Evolutionary conservation across 2,888 invertebrate species (phyloP), one percentile per base, ranked within the genome.

Genomic region (Hemicrepidius hirtus): DNA sequence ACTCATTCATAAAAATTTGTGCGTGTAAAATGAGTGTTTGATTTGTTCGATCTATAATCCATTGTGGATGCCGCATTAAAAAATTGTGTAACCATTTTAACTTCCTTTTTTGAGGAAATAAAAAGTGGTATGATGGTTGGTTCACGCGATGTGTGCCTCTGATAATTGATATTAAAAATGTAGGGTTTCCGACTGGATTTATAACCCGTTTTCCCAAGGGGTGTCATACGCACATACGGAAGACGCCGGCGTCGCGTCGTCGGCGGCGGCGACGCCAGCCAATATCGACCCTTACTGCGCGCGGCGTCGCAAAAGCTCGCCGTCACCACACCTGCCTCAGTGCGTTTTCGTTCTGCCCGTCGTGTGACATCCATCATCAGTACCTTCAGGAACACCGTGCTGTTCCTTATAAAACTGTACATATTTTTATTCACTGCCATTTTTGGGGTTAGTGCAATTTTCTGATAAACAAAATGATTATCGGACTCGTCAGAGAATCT

Each of bases 401-500:
- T 41, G 67, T 68, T 68, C 72, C 68, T 32, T 21, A 10, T 55
- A 44, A 28, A 62, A 60, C 60, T 21, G 46, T 57, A 41, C 59
- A 68, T 66, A 62, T 66, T 65, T 62, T 37, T 18, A 53, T 37
- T 18, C 69, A 62, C 60, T 68, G 65, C 66, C 68, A 62, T 74
- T 64, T 74, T 71, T 71, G 55, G 46, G 71, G 68, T 70, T 74
- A 66, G 68, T 73, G 71, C 10, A 72, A 73, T 71, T 69, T 21
- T 13, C 20, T 28, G 41, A 21, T 63, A 44, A 66, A 71, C 84
- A 88, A 86, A 79, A 96, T 96, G 96, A 89, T 96, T 90, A 95
- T 96, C 90, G 94, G 93, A 87, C 92, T 96, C 85, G 95, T 96
- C 86, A 93, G 95, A 88, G 95, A 96, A 88, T 96, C 95, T 87